Base-by-base conservation (phyloP, 2,797 vertebrate species). In the Cygnus olor region DNA sequence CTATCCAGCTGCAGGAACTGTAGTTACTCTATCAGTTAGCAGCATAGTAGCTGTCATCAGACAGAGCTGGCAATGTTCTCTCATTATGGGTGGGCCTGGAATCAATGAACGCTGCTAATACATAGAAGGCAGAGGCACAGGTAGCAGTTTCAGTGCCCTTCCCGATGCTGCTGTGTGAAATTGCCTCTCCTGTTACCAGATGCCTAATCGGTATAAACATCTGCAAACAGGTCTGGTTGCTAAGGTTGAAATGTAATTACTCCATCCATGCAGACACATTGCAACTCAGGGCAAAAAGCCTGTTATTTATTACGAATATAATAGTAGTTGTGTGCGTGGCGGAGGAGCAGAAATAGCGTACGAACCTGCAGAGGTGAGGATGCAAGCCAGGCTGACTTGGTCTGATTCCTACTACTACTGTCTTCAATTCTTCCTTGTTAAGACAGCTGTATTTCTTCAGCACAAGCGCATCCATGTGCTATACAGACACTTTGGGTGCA, bases 401-500 rank as follows among this genome's bases (percentile, higher is more conserved):
- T 28, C 25, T 38, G 22, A 36, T 38, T 63, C 42, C 63, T 82
- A 44, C 51, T 77, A 25, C 18, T 45, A 20, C 42, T 64, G 9
- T 11, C 36, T 81, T 70, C 7, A 71, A 28, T 51, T 40, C 19
- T 18, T 61, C 73, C 8, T n/a, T 28, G 10, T 57, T 40, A 66
- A 76, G 70, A 24, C 25, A 49, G 70, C 20, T 1, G 0, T 71
- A 25, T 51, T 88, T 7, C 53, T 66, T 60, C 61, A 78, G 72
- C 64, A 45, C 30, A 71, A 47, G 25, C 8, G 2, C 12, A 7
- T 64, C 74, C 19, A 0, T 53, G 14, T 25, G 38, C 78, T 80
- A 2, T 10, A 9, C 1, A 0, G 42, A 25, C 34, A 44, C 51
- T 51, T 14, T 42, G 25, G 1, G 0, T 65, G 10, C 3, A 15